Base-by-base conservation (phyloP, 2,888 invertebrate genomes). In the Notocelia uddmanniana region DNA sequence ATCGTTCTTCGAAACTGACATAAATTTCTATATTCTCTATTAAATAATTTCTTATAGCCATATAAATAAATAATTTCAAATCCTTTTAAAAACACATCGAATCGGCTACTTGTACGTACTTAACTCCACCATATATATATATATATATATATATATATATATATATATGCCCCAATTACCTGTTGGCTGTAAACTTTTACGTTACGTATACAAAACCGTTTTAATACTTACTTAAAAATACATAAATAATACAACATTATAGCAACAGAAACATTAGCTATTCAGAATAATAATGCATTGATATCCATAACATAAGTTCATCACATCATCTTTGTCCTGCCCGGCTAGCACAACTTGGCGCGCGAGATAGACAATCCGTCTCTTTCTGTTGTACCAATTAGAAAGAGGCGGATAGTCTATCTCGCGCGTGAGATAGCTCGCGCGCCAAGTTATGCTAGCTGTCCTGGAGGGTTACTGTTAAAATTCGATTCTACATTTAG, bases 191-290 rank as follows among this genome's bases (percentile, higher is more conserved):
- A 85, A 84, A 82, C 8, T 31, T 74, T 75, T 74, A 78, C 79
- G 78, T 82, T 78, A 82, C 73, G 75, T 76, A 74, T 73, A 79
- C 81, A 81, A 83, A 84, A 83, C 81, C 84, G 82, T 83, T 83
- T 86, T 83, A 85, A 83, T 84, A 87, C 84, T 86, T 86, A 87
- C 78, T 81, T 83, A 84, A 82, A 80, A 85, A 84, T 87, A 86
- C 85, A 85, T 84, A 85, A 89, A 88, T 86, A 83, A 87, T 85
- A 87, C 83, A 83, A 82, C 77, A 79, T 79, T 76, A 82, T 78
- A 83, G 83, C 81, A 81, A 81, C 79, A 75, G 62, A 81, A 84
- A 83, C 76, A 81, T 79, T 75, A 76, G 81, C 55, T 66, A 41
- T 63, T 67, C 68, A 77, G 75, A 76, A 76, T 72, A 76, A 81